phyloP scores from a whole-genome alignment of 1,140 invertebrate species.

The Drosophila takahashii region DNA sequence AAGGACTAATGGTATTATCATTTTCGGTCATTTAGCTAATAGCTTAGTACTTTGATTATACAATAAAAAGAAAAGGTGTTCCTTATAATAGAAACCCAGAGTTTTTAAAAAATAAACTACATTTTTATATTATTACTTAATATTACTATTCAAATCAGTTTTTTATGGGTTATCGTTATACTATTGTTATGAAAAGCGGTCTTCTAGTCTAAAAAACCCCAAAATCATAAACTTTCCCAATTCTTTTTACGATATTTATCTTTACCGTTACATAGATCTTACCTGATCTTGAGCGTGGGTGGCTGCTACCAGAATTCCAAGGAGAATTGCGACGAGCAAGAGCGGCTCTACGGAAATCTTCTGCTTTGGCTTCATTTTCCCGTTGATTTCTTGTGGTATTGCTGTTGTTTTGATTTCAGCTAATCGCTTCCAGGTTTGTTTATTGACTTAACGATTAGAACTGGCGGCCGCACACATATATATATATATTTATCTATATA shows the following conservation, averaged over 20 bases:
- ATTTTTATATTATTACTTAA: no score
- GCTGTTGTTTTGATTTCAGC: constrained; percentile 26
- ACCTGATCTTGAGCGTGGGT: constrained; percentile 76
- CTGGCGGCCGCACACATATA: constrained; percentile 25
- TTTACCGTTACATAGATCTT: constrained; percentile 17
- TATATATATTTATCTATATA: constrained; percentile 9
- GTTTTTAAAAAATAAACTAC: no score
- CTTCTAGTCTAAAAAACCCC: no score
- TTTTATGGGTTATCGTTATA: no score
- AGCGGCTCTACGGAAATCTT: constrained; percentile 49
- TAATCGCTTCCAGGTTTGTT: constrained; percentile 53
- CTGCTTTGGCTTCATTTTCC: constrained; percentile 74
- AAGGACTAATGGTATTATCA: no score
- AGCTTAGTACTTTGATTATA: no score
- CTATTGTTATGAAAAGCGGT: no score
- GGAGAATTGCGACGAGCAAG: constrained; percentile 51
- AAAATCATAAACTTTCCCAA: neutral
- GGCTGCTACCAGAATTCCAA: constrained; percentile 59
- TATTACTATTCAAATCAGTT: no score
- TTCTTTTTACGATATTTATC: neutral
- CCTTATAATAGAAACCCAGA: no score
- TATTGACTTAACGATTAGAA: constrained; percentile 39
- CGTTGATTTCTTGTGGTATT: constrained; percentile 15
- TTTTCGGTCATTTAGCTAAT: no score
- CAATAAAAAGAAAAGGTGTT: no score